Percentiles rank a stretch among this genome's conserved stretches.
phyloP scores from a whole-genome alignment of 2,113 vertebrate genomes.

The Eclectus roratus region DNA sequence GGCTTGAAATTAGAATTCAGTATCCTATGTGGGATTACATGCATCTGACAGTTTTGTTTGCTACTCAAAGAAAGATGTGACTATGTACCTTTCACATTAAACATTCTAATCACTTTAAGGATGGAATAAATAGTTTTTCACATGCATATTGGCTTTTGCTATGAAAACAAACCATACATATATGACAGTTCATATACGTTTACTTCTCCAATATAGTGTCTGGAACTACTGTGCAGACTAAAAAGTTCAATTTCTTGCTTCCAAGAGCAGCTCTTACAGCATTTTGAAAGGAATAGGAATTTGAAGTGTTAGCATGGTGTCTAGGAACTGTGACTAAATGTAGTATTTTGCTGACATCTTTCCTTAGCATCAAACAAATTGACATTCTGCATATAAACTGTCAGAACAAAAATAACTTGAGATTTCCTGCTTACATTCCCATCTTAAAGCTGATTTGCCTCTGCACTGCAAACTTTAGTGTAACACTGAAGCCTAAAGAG shows the following conservation, averaged over 20 bases:
- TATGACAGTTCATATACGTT: not conserved
- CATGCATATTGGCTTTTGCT: not conserved
- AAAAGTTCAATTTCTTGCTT: slow-evolving; percentile 34
- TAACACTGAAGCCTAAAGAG: not conserved
- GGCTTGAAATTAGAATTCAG: not conserved
- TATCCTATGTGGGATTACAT: not conserved
- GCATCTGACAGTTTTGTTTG: not conserved
- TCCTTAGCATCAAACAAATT: slow-evolving; percentile 24
- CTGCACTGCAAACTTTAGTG: not conserved
- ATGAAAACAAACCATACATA: slow-evolving; percentile 15
- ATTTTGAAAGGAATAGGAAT: slow-evolving; percentile 18
- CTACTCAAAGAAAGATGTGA: not conserved
- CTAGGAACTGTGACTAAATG: not conserved
- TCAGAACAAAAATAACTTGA: not conserved
- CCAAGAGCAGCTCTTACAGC: not conserved
- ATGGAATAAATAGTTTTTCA: slow-evolving; percentile 2
- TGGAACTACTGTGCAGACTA: slow-evolving; percentile 4
- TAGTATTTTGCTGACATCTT: slow-evolving; percentile 15
- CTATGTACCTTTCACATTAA: not conserved
- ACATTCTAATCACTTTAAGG: not conserved
- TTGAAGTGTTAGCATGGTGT: not conserved
- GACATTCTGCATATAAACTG: slow-evolving; percentile 4
- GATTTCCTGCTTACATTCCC: not conserved
- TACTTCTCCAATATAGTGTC: slow-evolving; percentile 23
- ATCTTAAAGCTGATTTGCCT: not conserved